phyloP scores from a whole-genome alignment of 2,113 vertebrate genomes.

The Upupa epops region DNA sequence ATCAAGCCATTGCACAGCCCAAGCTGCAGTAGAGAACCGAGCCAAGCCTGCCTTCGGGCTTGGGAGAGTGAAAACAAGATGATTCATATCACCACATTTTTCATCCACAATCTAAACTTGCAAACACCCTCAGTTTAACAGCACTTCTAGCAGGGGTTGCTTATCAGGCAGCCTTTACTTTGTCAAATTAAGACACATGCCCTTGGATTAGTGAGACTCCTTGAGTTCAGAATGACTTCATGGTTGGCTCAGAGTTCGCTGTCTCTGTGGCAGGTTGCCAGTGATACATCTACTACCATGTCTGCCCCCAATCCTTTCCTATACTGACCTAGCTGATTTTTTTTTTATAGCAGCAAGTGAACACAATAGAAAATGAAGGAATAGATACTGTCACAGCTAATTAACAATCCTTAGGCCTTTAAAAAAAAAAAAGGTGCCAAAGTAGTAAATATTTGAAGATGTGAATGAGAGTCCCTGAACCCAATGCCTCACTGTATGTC shows the following conservation, averaged over 20 bases:
- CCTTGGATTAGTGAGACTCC: constrained; percentile 80
- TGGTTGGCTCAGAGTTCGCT: constrained; percentile 77
- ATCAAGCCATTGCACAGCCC: constrained; percentile 79
- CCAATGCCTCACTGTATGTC: neutral
- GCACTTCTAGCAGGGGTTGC: constrained; percentile 59
- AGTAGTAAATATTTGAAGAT: constrained; percentile 64
- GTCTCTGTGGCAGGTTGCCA: constrained; percentile 78
- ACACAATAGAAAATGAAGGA: constrained; percentile 54
- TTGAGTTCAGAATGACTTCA: constrained; percentile 84
- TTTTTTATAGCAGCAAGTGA: constrained; percentile 45
- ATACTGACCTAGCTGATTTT: constrained; percentile 69
- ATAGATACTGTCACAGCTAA: constrained; percentile 60
- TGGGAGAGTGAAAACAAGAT: constrained; percentile 43
- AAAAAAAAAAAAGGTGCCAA: neutral
- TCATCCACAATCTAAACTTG: constrained; percentile 67
- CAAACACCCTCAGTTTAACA: constrained; percentile 50
- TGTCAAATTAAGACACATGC: constrained; percentile 83
- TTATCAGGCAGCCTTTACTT: constrained; percentile 80
- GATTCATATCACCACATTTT: constrained; percentile 63
- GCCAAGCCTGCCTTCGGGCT: constrained; percentile 66
- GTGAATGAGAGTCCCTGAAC: constrained; percentile 10
- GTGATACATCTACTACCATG: constrained; percentile 73
- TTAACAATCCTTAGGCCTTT: constrained; percentile 66
- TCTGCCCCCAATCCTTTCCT: constrained; percentile 60
- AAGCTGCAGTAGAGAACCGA: constrained; percentile 70